Conservation (phyloP, 2,888 invertebrate species). For the Imbricaverruca yamaguchii region DNA sequence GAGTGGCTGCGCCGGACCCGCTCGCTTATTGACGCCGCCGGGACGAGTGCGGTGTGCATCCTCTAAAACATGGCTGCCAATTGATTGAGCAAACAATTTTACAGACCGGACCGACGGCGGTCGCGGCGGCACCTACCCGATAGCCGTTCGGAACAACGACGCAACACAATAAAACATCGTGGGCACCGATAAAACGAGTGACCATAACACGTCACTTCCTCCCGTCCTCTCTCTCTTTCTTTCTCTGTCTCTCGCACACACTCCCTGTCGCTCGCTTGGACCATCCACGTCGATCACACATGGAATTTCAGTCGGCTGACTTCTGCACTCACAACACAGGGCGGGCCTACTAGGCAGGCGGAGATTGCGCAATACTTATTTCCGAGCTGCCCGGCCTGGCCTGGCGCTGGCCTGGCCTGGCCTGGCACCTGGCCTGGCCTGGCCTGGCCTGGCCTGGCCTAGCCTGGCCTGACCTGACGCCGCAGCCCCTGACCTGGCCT, state of each 20-base stretch:
- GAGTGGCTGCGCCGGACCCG: too few species aligned
- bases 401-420: background rate
- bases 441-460: background rate
- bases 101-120: background rate
- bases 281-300: too few species aligned
- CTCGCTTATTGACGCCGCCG: too few species aligned
- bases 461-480: background rate
- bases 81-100: constrained; percentile 6
- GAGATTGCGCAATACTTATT: background rate
- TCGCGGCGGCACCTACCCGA: background rate
- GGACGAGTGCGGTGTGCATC: too few species aligned
- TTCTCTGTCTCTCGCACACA: too few species aligned
- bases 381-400: background rate
- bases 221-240: too few species aligned
- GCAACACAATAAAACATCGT: background rate
- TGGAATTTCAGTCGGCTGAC: too few species aligned
- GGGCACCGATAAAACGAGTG: too few species aligned
- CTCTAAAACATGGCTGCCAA: background rate
- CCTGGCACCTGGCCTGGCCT: background rate
- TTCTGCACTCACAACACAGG: too few species aligned
- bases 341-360: background rate
- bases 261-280: too few species aligned
- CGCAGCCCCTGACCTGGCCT: background rate
- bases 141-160: background rate
- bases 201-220: too few species aligned